Conservation (phyloP, 2,113 vertebrate genomes). For the Pao palembangensis region DNA sequence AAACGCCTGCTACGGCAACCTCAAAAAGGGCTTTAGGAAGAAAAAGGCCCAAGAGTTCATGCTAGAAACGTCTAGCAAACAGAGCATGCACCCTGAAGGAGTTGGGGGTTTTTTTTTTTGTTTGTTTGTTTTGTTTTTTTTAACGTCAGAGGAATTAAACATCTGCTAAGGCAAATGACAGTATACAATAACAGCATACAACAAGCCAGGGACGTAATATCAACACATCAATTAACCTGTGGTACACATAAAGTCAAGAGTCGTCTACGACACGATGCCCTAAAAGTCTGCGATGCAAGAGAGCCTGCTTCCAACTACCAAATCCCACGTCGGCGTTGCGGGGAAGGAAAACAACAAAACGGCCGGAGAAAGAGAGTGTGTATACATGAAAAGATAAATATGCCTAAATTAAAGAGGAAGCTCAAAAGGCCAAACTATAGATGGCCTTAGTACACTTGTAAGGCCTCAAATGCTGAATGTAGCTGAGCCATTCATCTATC, state of each 20-base stretch:
- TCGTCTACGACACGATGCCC: too few relatives aligned
- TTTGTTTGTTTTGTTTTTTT: neutral
- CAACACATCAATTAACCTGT: slow-evolving; percentile 77
- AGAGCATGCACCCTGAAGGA: slow-evolving; percentile 22
- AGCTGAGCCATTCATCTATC: slow-evolving; percentile 17
- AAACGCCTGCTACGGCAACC: slow-evolving; percentile 48
- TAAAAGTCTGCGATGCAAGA: too few relatives aligned
- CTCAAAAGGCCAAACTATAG: slow-evolving; percentile 28
- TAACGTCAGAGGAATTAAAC: slow-evolving; percentile 32
- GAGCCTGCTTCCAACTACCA: too few relatives aligned
- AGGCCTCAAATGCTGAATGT: slow-evolving; percentile 60
- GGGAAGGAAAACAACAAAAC: slow-evolving; percentile 5
- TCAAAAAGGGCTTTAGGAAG: neutral
- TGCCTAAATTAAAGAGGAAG: slow-evolving; percentile 39
- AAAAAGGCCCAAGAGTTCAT: slow-evolving; percentile 9
- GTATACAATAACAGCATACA: slow-evolving; percentile 29
- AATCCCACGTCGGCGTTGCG: neutral
- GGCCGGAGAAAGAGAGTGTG: slow-evolving; percentile 28
- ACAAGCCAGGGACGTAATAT: slow-evolving; percentile 64
- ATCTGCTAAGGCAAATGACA: slow-evolving; percentile 29
- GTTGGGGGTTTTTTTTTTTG: too few relatives aligned
- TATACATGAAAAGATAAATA: slow-evolving; percentile 45
- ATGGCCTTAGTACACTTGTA: slow-evolving; percentile 47
- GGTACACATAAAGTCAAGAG: too few relatives aligned
- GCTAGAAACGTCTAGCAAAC: slow-evolving; percentile 28